Conservation (phyloP, 2,797 vertebrate genomes). For the Peromyscus eremicus region DNA sequence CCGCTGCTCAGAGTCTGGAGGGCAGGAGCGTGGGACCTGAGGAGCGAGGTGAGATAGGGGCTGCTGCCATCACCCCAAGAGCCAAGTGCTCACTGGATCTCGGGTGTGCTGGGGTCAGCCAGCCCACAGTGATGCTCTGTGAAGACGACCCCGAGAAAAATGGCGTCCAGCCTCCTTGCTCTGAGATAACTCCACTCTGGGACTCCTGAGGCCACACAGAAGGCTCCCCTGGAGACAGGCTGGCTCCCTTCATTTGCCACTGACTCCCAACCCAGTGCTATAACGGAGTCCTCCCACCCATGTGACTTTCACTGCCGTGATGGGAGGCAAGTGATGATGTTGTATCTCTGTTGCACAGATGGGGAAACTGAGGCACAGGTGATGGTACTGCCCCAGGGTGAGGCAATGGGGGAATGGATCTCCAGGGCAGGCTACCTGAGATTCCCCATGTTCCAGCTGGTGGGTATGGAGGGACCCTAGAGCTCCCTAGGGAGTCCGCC, state of each 20-base stretch:
- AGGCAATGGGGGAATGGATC: not conserved
- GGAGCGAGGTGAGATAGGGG: fast-evolving
- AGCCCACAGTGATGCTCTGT: not conserved
- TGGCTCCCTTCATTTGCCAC: not conserved
- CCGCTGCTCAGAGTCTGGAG: not conserved
- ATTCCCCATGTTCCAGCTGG: not conserved
- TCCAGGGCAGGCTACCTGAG: not conserved
- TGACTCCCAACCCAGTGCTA: not conserved
- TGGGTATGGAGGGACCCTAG: not conserved
- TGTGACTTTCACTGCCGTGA: not conserved
- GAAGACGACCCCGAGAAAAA: not conserved
- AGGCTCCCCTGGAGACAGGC: not conserved
- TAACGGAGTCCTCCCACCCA: fast-evolving
- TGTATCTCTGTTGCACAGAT: not conserved
- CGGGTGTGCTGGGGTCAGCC: fast-evolving
- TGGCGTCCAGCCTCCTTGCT: not conserved
- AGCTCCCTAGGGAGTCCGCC: not conserved
- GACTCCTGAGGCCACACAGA: not conserved
- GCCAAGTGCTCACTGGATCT: not conserved
- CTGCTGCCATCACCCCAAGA: not conserved
- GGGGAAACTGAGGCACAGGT: not conserved
- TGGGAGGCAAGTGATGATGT: not conserved
- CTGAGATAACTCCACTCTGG: not conserved
- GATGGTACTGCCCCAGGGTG: not conserved
- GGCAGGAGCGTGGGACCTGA: not conserved